A percentile compares a stretch with the other conserved stretches of the same genome.
These are phyloP conservation scores for Argyrosomus japonicus DNA, from an alignment of 2,113 vertebrate genomes.

Conservation along the genomic window DNA sequence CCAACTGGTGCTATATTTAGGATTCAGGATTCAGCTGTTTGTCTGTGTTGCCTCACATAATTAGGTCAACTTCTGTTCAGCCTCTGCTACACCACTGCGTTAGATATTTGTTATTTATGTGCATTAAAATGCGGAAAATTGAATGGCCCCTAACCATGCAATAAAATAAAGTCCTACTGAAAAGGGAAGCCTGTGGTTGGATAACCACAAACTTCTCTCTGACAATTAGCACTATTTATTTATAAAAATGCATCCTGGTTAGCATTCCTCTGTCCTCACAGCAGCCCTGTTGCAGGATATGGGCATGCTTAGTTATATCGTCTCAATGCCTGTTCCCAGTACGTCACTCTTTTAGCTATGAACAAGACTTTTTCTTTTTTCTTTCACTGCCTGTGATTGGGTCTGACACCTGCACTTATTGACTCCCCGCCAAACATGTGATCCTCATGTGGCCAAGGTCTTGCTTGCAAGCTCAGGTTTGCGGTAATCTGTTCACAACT, in stretches of 20 bases:
- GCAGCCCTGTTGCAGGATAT: conserved; percentile 21
- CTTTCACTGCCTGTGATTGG: conserved; percentile 8
- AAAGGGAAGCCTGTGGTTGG: conserved; percentile 30
- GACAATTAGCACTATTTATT: background rate
- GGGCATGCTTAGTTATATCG: conserved; percentile 33
- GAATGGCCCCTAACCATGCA: conserved; percentile 48
- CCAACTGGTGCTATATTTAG: conserved; percentile 91
- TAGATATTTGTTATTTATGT: conserved; percentile 54
- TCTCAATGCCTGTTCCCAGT: conserved; percentile 8
- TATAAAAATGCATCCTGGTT: background rate
- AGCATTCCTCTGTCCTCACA: background rate
- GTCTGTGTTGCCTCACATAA: conserved; percentile 69
- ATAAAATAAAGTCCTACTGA: conserved; percentile 52
- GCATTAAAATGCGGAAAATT: conserved; percentile 43
- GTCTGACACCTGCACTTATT: conserved; percentile 4
- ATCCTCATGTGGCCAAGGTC: conserved; percentile 33
- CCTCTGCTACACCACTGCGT: conserved; percentile 50
- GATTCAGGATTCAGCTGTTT: conserved; percentile 80
- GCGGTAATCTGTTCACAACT: conserved; percentile 33
- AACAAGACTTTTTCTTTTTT: background rate
- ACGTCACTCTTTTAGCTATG: background rate
- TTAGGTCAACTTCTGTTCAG: conserved; percentile 57
- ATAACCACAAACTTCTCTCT: conserved; percentile 26
- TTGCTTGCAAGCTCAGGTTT: conserved; percentile 54
- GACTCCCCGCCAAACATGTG: conserved; percentile 7